Percentiles rank a stretch among this genome's conserved stretches.
These are phyloP conservation scores for Sarotherodon lohbergeri DNA, from an alignment of 2,113 vertebrate species.

Conservation along the genomic window DNA sequence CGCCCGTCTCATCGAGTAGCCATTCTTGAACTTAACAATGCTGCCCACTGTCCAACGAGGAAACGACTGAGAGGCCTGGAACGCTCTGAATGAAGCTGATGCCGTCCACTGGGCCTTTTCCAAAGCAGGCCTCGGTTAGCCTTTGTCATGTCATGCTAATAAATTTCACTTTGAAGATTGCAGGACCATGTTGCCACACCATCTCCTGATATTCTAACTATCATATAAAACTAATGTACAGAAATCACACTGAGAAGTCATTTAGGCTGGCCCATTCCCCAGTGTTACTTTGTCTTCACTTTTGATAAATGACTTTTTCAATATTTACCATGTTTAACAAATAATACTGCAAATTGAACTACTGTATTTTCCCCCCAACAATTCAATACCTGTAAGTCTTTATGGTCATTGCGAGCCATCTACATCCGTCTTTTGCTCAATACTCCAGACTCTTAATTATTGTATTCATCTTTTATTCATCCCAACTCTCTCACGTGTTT, in stretches of 20 bases:
- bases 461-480: not conserved
- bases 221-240: not conserved
- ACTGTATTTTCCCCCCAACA: not conserved
- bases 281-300: not conserved
- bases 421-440: not conserved
- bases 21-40: conserved; percentile 50
- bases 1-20: conserved; percentile 1
- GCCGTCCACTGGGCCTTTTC: not conserved
- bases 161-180: not conserved
- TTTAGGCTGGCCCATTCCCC: not conserved
- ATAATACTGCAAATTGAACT: not conserved
- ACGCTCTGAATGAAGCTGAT: not conserved
- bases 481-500: not conserved
- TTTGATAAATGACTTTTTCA: not conserved
- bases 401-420: not conserved
- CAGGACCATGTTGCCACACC: not conserved
- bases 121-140: not conserved
- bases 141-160: not conserved
- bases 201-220: not conserved
- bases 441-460: conserved; percentile 1
- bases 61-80: conserved; percentile 11
- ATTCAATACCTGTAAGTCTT: not conserved
- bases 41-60: conserved; percentile 35
- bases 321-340: not conserved
- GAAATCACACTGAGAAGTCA: not conserved